These are phyloP conservation scores for Ammodytes marinus DNA, from an alignment of 2,113 vertebrate species.

Conservation along the genomic window DNA sequence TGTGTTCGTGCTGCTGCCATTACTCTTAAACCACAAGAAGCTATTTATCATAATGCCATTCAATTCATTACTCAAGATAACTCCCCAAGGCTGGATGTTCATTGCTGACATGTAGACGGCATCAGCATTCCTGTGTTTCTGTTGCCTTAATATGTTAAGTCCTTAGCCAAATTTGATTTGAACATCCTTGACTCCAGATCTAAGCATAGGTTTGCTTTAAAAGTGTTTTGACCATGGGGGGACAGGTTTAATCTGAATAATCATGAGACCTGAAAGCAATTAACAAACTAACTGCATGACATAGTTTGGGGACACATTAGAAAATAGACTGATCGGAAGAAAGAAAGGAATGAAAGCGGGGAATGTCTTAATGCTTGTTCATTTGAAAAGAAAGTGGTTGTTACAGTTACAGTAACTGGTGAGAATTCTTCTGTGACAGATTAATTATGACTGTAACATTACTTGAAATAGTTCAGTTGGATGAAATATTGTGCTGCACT, in stretches of 20 bases:
- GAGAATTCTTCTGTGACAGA: slow-evolving; percentile 53
- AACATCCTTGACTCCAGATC: slow-evolving; percentile 8
- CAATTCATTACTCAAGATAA: slow-evolving; percentile 24
- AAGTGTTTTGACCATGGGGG: background rate
- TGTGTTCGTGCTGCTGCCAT: background rate
- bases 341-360: background rate
- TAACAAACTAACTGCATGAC: slow-evolving; percentile 1
- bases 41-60: slow-evolving; percentile 8
- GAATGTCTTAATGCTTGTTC: slow-evolving; percentile 10
- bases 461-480: slow-evolving; percentile 42
- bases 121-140: slow-evolving; percentile 30
- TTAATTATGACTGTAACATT: slow-evolving; percentile 54
- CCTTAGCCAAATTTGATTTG: background rate
- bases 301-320: background rate
- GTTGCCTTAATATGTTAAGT: background rate
- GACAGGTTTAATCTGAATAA: background rate
- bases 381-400: slow-evolving; percentile 47
- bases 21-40: slow-evolving; percentile 2
- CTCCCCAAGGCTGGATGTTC: slow-evolving; percentile 20
- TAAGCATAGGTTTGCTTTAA: background rate
- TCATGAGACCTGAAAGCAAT: background rate
- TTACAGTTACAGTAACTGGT: slow-evolving; percentile 56
- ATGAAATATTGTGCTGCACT: slow-evolving; percentile 52
- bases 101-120: slow-evolving; percentile 8
- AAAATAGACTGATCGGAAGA: slow-evolving; percentile 1